Evolutionary conservation across 2,797 vertebrate genomes (phyloP).

Genomic region (Silurus lanzhouensis): DNA sequence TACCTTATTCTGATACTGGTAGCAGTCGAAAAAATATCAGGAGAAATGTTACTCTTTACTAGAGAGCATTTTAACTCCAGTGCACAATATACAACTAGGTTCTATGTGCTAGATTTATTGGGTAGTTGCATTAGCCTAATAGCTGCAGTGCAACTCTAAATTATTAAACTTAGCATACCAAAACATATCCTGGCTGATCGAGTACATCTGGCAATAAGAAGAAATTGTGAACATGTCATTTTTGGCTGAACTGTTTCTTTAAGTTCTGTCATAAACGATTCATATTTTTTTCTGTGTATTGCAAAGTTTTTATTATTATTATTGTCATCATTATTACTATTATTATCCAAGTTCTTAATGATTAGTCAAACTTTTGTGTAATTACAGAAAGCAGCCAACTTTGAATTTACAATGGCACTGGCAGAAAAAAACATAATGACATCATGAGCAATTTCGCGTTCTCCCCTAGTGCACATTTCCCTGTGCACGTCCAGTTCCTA

Average conservation of each 20-base stretch:
- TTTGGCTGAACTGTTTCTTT: slow-evolving; percentile 9
- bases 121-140: background rate
- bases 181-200: slow-evolving; percentile 3
- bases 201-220: background rate
- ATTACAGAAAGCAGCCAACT: slow-evolving; percentile 24
- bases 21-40: background rate
- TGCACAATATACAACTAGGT: background rate
- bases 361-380: slow-evolving; percentile 26
- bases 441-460: slow-evolving; percentile 27
- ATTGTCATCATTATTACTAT: slow-evolving; percentile 3
- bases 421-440: slow-evolving; percentile 21
- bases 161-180: background rate
- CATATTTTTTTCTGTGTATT: slow-evolving; percentile 14
- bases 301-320: background rate
- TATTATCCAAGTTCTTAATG: slow-evolving; percentile 1
- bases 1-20: background rate
- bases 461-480: slow-evolving; percentile 9
- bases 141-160: background rate
- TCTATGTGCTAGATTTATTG: background rate
- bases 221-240: slow-evolving; percentile 21
- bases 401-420: slow-evolving; percentile 20
- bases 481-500: slow-evolving; percentile 12
- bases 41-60: too few species aligned
- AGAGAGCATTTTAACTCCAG: background rate
- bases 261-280: slow-evolving; percentile 9